phyloP scores from a whole-genome alignment of 2,888 invertebrate genomes.

The Drosophila falleni region DNA sequence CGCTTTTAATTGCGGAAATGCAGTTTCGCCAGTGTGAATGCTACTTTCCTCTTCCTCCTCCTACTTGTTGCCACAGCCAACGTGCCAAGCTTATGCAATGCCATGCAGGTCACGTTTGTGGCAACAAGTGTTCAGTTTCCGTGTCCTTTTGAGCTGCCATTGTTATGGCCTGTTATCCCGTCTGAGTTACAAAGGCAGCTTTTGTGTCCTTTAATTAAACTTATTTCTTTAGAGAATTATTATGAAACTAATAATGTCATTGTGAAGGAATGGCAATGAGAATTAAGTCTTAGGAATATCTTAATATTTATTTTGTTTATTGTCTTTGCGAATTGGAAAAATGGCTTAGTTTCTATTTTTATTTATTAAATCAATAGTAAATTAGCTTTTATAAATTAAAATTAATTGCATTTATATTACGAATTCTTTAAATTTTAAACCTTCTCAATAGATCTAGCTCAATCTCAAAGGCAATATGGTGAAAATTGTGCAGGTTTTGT shows the following conservation, averaged over 20 bases:
- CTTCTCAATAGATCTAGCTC: constrained; percentile 20
- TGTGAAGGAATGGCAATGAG: neutral
- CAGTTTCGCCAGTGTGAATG: constrained; percentile 37
- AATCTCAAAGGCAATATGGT: constrained; percentile 60
- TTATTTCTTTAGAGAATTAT: constrained; percentile 6
- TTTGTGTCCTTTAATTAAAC: constrained; percentile 46
- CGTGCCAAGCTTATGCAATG: constrained; percentile 18
- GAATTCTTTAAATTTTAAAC: neutral
- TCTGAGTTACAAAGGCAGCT: neutral
- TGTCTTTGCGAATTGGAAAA: no score
- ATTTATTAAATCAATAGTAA: no score
- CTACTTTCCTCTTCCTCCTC: neutral
- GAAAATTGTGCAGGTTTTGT: constrained; percentile 66
- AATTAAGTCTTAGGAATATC: neutral
- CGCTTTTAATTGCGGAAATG: constrained; percentile 77
- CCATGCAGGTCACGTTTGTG: constrained; percentile 70
- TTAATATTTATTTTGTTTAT: no score
- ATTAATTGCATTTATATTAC: no score
- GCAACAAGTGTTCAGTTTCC: constrained; percentile 61
- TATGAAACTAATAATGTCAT: neutral
- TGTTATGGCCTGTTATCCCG: constrained; percentile 30
- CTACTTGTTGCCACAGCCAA: neutral
- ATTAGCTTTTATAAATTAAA: no score
- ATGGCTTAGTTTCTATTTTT: no score
- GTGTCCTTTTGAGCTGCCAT: constrained; percentile 28